Conservation (phyloP, 2,797 vertebrate species). For the Hybognathus amarus region DNA sequence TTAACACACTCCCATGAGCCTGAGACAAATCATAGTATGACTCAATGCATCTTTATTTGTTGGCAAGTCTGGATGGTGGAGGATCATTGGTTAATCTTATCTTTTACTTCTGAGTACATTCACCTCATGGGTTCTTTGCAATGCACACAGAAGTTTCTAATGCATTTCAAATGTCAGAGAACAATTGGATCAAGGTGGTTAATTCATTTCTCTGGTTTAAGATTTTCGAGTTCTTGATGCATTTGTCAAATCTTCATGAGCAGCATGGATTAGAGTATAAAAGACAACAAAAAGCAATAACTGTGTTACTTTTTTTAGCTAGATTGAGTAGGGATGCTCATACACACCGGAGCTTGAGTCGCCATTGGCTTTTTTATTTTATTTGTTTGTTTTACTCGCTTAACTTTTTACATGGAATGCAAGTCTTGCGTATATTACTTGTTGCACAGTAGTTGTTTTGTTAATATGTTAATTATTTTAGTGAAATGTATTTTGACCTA, state of each 20-base stretch:
- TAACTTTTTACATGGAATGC: no score
- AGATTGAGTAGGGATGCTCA: no score
- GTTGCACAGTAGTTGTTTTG: no score
- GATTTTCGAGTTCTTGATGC: conserved; percentile 29
- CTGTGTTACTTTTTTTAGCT: not conserved
- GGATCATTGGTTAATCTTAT: conserved; percentile 23
- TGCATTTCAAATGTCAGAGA: conserved; percentile 6
- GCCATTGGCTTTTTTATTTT: no score
- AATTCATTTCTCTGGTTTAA: conserved; percentile 26
- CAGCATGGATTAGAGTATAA: not conserved
- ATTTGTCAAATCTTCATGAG: conserved; percentile 11
- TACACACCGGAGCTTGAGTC: no score
- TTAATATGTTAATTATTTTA: no score
- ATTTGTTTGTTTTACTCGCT: no score
- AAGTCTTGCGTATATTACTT: no score
- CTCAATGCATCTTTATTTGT: conserved; percentile 1
- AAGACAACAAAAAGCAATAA: not conserved
- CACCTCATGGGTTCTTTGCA: conserved; percentile 1
- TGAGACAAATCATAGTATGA: not conserved
- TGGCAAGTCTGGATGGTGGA: not conserved
- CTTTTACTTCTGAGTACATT: conserved; percentile 6
- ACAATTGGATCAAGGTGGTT: conserved; percentile 22
- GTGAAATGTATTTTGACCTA: no score
- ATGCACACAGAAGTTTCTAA: not conserved
- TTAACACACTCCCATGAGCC: conserved; percentile 6